Evolutionary conservation across 1,140 invertebrate species (phyloP), one percentile per base, ranked within the genome.

Genomic region (Liolophura sinensis): DNA sequence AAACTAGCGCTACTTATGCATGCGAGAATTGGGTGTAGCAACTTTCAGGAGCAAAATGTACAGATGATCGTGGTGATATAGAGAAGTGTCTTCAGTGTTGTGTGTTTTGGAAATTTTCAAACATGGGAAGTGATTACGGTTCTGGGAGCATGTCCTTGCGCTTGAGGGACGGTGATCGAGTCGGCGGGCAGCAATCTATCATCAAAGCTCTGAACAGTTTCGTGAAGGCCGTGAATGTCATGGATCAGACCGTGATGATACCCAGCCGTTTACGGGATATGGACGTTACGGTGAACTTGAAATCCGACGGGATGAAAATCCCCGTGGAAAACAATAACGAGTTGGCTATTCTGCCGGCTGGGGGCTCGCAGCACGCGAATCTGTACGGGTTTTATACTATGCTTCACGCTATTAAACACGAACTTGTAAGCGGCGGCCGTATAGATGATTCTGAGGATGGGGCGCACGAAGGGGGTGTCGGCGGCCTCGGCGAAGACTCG

Each of bases 221-320:
- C 58, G 77, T 77, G 0, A 58, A 70, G 22, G 77, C 77, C 7
- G 77, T 78, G 6, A 68, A 78, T 47, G 50, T 62, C 12, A 78
- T 78, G 77, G 75, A 78, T 51, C 72, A 74, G 56, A 75, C 73
- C 1, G 77, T 78, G 1, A 78, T 78, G 77, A 75, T 78, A 58
- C 77, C 77, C 12, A 75, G 75, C 56, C 70, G 72, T 1, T 64
- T 78, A 0, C 62, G 73, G 67, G 77, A 78, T 56, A 73, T 78
- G 66, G 72, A 73, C 20, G 62, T 75, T n/a, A 25, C 20, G 25
- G 48, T 31, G 56, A 58, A 5, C 18, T n/a, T 14, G 0, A 31
- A 14, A 9, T n/a, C 60, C n/a, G 51, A 60, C 22, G 57, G 56
- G 18, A 50, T 65, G 14, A 69, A 60, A 14, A 64, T 78, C 15